These are phyloP conservation scores for Chinchilla lanigera DNA, from an alignment of 2,113 vertebrate genomes.

Conservation along the genomic window DNA sequence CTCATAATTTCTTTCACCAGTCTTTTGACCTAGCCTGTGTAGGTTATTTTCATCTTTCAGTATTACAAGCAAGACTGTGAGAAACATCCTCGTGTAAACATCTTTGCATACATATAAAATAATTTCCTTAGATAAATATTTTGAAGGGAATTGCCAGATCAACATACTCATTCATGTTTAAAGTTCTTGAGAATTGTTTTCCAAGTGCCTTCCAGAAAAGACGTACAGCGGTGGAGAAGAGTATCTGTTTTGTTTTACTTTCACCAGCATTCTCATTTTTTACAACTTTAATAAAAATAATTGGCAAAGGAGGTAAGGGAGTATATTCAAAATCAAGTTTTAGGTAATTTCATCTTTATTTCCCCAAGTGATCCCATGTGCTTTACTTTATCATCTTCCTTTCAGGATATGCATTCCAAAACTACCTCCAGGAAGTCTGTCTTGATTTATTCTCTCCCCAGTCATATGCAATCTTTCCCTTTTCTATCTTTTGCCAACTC, in stretches of 20 bases:
- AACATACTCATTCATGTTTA: not conserved
- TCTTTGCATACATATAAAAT: constrained; percentile 37
- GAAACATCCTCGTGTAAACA: constrained; percentile 26
- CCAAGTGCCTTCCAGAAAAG: constrained; percentile 16
- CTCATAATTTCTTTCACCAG: not conserved
- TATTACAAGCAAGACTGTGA: constrained; percentile 27
- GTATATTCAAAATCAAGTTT: not conserved
- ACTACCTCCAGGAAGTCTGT: not conserved
- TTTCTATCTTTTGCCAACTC: not conserved
- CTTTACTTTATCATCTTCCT: not conserved
- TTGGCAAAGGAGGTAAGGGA: not conserved
- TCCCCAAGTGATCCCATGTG: not conserved
- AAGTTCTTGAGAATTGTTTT: constrained; percentile 19
- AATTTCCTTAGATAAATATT: constrained; percentile 57
- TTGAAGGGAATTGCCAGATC: constrained; percentile 44
- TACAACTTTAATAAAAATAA: not conserved
- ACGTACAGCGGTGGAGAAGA: constrained; percentile 5
- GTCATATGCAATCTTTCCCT: not conserved
- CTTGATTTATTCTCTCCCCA: not conserved
- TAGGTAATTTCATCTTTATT: constrained; percentile 29
- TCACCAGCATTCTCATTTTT: not conserved
- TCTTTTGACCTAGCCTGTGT: not conserved
- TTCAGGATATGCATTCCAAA: not conserved
- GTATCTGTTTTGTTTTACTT: not conserved
- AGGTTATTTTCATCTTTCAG: constrained; percentile 32